phyloP scores from a whole-genome alignment of 2,113 vertebrate genomes.

The Carlito syrichta region DNA sequence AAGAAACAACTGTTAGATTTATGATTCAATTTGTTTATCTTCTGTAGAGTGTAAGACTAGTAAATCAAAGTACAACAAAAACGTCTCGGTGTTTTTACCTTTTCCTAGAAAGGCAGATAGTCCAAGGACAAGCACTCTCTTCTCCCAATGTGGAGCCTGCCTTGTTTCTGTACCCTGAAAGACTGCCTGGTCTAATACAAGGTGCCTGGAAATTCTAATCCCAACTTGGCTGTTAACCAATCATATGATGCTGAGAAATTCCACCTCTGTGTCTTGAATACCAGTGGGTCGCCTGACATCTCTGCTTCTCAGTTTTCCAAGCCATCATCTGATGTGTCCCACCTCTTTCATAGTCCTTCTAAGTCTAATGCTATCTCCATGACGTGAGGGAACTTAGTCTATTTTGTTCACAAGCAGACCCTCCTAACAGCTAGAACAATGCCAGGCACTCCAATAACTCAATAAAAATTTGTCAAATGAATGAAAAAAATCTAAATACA shows the following conservation, averaged over 20 bases:
- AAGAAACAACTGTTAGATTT: neutral
- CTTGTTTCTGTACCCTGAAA: neutral
- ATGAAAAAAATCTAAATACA: neutral
- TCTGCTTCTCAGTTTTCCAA: neutral
- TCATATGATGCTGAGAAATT: neutral
- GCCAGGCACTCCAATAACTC: neutral
- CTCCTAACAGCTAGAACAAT: neutral
- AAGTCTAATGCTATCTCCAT: neutral
- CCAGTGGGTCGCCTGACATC: neutral
- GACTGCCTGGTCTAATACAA: neutral
- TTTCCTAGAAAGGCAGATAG: neutral
- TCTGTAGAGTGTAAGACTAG: neutral
- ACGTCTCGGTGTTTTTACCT: neutral
- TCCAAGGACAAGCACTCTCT: neutral
- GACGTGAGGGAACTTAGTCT: neutral
- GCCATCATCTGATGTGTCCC: neutral
- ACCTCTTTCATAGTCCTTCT: neutral
- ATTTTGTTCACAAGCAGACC: neutral
- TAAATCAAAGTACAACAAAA: neutral
- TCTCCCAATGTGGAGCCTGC: neutral
- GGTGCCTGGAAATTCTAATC: neutral
- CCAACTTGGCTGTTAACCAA: neutral
- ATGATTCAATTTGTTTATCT: neutral
- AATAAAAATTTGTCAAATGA: constrained; percentile 33
- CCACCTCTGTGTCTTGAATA: neutral